Base-by-base conservation (phyloP, 35 echinoderm and acorn worm genomes). In the Acanthaster planci region DNA sequence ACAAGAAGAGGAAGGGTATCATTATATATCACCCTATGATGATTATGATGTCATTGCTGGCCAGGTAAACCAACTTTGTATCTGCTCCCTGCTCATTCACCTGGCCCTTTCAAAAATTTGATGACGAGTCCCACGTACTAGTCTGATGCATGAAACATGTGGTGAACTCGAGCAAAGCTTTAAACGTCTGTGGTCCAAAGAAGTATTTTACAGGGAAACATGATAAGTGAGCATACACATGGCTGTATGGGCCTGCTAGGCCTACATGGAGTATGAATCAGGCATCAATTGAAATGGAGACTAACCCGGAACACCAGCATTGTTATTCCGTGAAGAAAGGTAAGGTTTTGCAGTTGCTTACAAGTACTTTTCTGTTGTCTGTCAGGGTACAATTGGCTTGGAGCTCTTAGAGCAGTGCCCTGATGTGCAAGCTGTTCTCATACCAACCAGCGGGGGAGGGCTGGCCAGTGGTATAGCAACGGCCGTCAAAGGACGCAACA, bases 11-110 rank as follows among this genome's bases (percentile, higher is more conserved):
- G 53, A 76, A 47, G 83, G 51, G 38, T 68, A 76, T 54, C 39
- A 51, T 8, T 89, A 85, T n/a, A 77, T 93, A 16, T 59, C 92
- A 55, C 78, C 92, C 0, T 93, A 88, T 77, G 86, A 93, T 55
- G 60, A 93, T 76, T 83, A 78, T 72, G 86, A 93, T 77, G 92
- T 93, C 42, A 89, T 93, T 19, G 92, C 92, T 50, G 92, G 92
- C 39, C 90, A 92, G 89, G 89, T 91, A 47, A 38, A 19, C 47
- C 4, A 47, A 47, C 42, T 47, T 47, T 47, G 42, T 12, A 47
- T 47, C 42, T 47, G 42, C 12, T 47, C 12, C 4, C 12, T 47
- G 4, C 42, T 47, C n/a, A n/a, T n/a, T n/a, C n/a, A n/a, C n/a
- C n/a, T n/a, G n/a, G n/a, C n/a, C n/a, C n/a, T n/a, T n/a, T n/a